Conservation (phyloP, 2,888 invertebrate species). For the Anorthoa munda region DNA sequence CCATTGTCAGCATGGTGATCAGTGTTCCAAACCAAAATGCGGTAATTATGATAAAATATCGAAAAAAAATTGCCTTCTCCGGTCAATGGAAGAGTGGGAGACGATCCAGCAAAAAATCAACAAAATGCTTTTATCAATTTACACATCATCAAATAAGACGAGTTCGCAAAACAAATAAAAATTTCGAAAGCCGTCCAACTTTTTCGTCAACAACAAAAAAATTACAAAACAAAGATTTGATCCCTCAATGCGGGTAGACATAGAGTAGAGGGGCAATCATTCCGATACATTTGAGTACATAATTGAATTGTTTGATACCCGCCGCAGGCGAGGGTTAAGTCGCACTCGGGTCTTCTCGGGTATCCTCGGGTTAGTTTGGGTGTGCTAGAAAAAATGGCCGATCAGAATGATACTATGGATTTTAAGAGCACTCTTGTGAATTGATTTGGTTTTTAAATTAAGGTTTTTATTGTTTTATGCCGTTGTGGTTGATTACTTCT, state of each 20-base stretch:
- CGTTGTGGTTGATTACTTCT: too few relatives aligned
- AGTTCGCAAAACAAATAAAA: too few relatives aligned
- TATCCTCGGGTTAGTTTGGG: not conserved
- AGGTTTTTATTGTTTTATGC: too few relatives aligned
- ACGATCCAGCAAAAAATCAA: too few relatives aligned
- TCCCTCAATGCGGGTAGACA: constrained; percentile 17
- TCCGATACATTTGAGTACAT: constrained; percentile 66
- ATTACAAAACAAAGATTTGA: constrained; percentile 17
- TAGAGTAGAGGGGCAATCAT: constrained; percentile 61
- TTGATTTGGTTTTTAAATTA: constrained; percentile 1
- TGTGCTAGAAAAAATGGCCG: constrained; percentile 35
- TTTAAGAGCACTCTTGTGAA: constrained; percentile 2
- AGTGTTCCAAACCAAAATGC: too few relatives aligned
- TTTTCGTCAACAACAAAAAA: not conserved
- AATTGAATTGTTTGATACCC: constrained; percentile 66
- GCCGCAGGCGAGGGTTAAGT: constrained; percentile 42
- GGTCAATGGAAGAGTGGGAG: too few relatives aligned
- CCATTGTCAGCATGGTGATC: too few relatives aligned
- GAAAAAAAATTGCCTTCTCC: too few relatives aligned
- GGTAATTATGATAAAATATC: too few relatives aligned
- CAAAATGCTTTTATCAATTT: too few relatives aligned
- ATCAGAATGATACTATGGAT: constrained; percentile 3
- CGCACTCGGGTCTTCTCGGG: constrained; percentile 23
- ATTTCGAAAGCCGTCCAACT: too few relatives aligned
- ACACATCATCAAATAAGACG: too few relatives aligned